Base-by-base conservation (phyloP, 2,113 vertebrate species). In the cat (Felis catus) region DNA sequence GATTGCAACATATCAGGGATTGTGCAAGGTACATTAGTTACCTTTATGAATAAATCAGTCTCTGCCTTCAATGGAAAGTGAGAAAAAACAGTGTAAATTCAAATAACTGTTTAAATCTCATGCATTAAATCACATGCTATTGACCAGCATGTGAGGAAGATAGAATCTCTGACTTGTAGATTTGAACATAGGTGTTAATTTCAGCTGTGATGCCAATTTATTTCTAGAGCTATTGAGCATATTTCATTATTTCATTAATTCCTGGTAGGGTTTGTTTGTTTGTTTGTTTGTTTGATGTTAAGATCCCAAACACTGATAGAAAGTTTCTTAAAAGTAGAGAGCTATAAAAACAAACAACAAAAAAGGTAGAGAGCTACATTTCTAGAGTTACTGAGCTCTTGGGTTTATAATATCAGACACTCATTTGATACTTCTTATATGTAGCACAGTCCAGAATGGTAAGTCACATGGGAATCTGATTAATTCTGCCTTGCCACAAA, bases 171-270 rank as follows among this genome's bases (percentile, higher is more conserved):
- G 39, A 93, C 66, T 91, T 93, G 70, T 80, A 55, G 65, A 82
- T 82, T 89, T 96, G 13, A 84, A 70, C 83, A 58, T 51, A 81
- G 18, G 4, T 1, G 84, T 87, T 87, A 19, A 83, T 95, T 89
- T 78, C 13, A 48, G 19, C 10, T 96, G 18, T 12, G 1, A 91
- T 88, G 18, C 4, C 48, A 95, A 39, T 5, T 96, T 89, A 88
- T 61, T 96, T 71, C 61, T 96, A 93, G 45, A 65, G 19, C 8
- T 91, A n/a, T n/a, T 87, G n/a, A 96, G 96, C 90, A 76, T 78
- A 1, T 83, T 92, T 92, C 25, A 73, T 65, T 79, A 27, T 71
- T 13, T 83, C 21, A 94, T 18, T 90, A 94, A 95, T 45, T 91
- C 10, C 19, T 74, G 25, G 6, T 41, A 73, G 21, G 55, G 1